Conservation (phyloP, 2,888 invertebrate species). For the Andrena fulva region DNA sequence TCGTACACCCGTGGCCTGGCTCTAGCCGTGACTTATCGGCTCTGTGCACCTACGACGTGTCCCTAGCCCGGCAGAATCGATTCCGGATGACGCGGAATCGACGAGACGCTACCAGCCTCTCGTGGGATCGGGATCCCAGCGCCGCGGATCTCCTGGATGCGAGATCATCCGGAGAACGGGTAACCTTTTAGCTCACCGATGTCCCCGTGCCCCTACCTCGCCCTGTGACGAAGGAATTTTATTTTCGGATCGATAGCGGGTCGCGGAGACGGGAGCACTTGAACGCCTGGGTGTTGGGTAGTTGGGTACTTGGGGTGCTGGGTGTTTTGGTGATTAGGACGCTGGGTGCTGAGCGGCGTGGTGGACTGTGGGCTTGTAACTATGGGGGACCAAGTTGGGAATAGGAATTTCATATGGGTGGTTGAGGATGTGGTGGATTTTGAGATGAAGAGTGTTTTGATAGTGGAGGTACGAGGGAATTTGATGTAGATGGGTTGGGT, state of each 20-base stretch:
- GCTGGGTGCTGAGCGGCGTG: neutral
- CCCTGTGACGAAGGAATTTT: neutral
- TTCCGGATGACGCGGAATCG: slow-evolving; percentile 67
- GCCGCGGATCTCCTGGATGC: slow-evolving; percentile 12
- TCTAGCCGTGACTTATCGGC: slow-evolving; percentile 80
- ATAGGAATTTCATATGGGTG: no score
- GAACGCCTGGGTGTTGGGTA: neutral
- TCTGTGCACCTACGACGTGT: slow-evolving; percentile 74
- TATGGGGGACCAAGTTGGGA: no score
- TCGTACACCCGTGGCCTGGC: slow-evolving; percentile 66
- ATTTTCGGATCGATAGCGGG: slow-evolving; percentile 7
- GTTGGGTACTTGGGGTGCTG: neutral
- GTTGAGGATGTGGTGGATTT: no score
- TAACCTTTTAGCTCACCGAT: slow-evolving; percentile 44
- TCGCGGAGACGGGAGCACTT: neutral
- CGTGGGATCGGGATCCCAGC: slow-evolving; percentile 60
- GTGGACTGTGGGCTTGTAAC: no score
- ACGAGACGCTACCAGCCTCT: slow-evolving; percentile 50
- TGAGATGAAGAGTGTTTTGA: neutral
- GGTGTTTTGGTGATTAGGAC: neutral
- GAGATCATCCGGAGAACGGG: slow-evolving; percentile 32
- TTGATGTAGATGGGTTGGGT: neutral
- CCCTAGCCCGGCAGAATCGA: slow-evolving; percentile 61
- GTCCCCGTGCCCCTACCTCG: neutral
- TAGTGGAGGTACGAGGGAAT: neutral